Evolutionary conservation across 2,113 vertebrate genomes (phyloP), one percentile per base, ranked within the genome.

Genomic region (Mionectes macconnelli): DNA sequence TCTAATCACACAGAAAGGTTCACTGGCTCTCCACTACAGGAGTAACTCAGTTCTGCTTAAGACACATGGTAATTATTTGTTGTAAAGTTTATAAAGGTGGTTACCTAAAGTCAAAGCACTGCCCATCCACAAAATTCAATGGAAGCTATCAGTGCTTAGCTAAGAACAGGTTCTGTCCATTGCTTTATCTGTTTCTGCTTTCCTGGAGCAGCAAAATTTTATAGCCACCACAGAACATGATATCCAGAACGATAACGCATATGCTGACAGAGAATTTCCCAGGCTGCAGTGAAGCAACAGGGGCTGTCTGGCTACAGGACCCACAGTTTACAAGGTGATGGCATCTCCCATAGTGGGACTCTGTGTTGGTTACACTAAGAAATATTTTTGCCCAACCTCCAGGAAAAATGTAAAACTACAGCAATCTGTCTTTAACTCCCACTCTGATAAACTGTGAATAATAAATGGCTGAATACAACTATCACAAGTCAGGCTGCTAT

Each of bases 361-460:
- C 53, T 23, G 3, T n/a, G 40, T 20, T 66, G 50, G 56, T 57
- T 94, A 78, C 0, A 0, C 23, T 40, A 68, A 30, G n/a, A 92
- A 72, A n/a, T 39, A 69, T 49, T 91, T 79, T 89, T 82, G 53
- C 30, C 14, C 87, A 93, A 91, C 70, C 25, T 91, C 30, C 63
- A 67, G 7, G 8, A 87, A 57, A 87, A 94, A 93, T 12, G 21
- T 59, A 79, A 87, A 95, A 74, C 62, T 80, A 76, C 57, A 85
- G 78, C 89, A 87, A 90, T 93, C 81, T 93, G 84, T 96, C 91
- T 84, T 73, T 75, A 79, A 76, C 78, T 92, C 87, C 87, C 80
- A 95, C 93, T 76, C 87, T 82, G 73, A 79, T 75, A 93, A 96
- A 67, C 84, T 95, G 87, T 90, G 93, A 96, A 95, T 84, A 96